Base-by-base conservation (phyloP, 2,113 vertebrate species). In the Notothenia rossii region DNA sequence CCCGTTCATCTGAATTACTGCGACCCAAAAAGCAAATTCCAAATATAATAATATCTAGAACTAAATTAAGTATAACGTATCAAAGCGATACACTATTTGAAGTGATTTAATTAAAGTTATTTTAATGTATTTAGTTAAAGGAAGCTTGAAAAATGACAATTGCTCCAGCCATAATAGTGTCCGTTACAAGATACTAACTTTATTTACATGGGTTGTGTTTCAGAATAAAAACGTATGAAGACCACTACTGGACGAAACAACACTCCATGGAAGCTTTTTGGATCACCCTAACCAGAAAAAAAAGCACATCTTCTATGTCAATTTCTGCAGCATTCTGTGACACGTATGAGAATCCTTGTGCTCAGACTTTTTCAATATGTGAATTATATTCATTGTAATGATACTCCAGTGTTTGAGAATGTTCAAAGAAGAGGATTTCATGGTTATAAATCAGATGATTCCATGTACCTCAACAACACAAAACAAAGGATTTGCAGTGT, bases 1-100 rank as follows among this genome's bases (percentile, higher is more conserved):
- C 93, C 83, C 74, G 56, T 70, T 95, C 93, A 93, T 94, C 95
- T 89, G 68, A 92, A 91, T 96, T 86, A 89, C 50, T 49, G 62
- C 51, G 29, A 29, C 29, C 29, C 29, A 29, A 29, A 29, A 29
- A 12, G 5, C 7, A 46, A 10, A 1, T 4, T 55, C 7, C 10
- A 40, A 48, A 64, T 62, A 43, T 40, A 40, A 66, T 20, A 9
- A n/a, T 43, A 43, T 11, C 48, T 60, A 64, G 0, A 63, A 59
- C 18, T 10, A 29, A 29, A 29, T 29, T 29, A 29, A 29, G 29
- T 17, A 43, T 17, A 5, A 18, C n/a, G 60, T 29, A 51, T 59
- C 22, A 62, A 40, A 69, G 14, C n/a, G 51, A 51, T 75, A 45
- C 2, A 22, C 60, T 46, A 8, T 4, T 45, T 56, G 29, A 56